phyloP scores from a whole-genome alignment of 2,113 vertebrate species.

The Gambusia holbrooki region DNA sequence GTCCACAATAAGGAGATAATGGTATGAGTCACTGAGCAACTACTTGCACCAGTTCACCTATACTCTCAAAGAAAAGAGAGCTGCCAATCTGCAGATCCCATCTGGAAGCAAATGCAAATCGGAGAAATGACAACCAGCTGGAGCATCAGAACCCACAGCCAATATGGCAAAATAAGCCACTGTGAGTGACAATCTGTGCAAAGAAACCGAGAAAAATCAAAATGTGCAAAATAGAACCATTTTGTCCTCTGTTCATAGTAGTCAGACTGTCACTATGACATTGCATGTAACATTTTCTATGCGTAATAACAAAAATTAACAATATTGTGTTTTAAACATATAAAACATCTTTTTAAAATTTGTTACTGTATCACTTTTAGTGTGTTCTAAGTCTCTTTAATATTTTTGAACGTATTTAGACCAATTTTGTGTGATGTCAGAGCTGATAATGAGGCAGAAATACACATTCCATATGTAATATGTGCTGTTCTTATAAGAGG shows the following conservation, averaged over 20 bases:
- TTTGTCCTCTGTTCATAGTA: not conserved
- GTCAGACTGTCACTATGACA: not conserved
- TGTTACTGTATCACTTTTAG: no score
- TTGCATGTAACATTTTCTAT: not conserved
- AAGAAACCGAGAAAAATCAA: not conserved
- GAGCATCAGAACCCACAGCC: constrained; percentile 22
- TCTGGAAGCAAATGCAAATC: constrained; percentile 40
- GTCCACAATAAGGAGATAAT: not conserved
- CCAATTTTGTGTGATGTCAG: not conserved
- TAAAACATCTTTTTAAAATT: no score
- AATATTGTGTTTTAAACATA: not conserved
- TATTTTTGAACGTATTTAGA: not conserved
- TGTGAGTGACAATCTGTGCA: constrained; percentile 16
- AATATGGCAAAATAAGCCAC: constrained; percentile 19
- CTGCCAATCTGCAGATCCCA: constrained; percentile 13
- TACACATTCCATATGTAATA: not conserved
- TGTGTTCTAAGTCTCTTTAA: no score
- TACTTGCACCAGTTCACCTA: not conserved
- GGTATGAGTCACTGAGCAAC: not conserved
- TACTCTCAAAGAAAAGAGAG: constrained; percentile 5
- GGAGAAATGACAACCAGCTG: constrained; percentile 27
- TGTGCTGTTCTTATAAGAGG: no score
- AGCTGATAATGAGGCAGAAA: not conserved
- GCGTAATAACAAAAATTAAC: not conserved
- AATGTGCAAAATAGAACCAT: not conserved